Base-by-base conservation (phyloP, 2,113 vertebrate species). In the Percina caprodes region DNA sequence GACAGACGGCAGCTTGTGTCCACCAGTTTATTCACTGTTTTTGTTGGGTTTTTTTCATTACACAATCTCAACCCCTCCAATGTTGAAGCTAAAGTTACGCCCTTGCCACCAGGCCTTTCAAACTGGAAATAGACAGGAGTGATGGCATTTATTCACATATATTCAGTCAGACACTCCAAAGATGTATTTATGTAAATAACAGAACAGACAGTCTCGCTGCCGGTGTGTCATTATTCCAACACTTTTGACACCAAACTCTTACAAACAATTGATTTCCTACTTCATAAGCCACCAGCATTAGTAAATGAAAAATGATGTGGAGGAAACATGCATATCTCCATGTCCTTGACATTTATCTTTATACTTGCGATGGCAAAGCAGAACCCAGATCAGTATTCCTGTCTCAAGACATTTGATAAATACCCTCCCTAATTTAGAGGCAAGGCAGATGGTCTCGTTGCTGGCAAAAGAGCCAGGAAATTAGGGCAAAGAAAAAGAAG, bases 381-480 rank as follows among this genome's bases (percentile, higher is more conserved):
- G 67, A 39, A 6, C 70, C 16, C 14, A 11, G 67, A 79, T 89
- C 76, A 59, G 81, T 79, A 75, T 86, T 81, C 65, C 49, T 56
- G 52, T 69, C 52, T 59, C 74, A 51, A 35, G 77, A 58, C 75
- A 12, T 87, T 82, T 90, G 84, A 88, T 86, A 77, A 86, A 88
- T 76, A 55, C 58, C 21, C 65, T 42, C 5, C 65, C 80, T 79
- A 58, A 84, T 85, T 88, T 82, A 86, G 86, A 86, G 35, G 79
- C 77, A 49, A 85, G 58, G 84, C 89, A 89, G 86, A 82, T 87
- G 88, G 71, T 82, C 80, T 73, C 12, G 79, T 78, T 74, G 79
- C 60, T 67, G 70, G 76, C 21, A 42, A 73, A 79, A 77, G 68
- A 77, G 23, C 69, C 59, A 79, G 2, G n/a, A 78, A 90, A 88